Evolutionary conservation across 2,113 vertebrate genomes (phyloP).

Genomic region (Mionectes macconnelli): DNA sequence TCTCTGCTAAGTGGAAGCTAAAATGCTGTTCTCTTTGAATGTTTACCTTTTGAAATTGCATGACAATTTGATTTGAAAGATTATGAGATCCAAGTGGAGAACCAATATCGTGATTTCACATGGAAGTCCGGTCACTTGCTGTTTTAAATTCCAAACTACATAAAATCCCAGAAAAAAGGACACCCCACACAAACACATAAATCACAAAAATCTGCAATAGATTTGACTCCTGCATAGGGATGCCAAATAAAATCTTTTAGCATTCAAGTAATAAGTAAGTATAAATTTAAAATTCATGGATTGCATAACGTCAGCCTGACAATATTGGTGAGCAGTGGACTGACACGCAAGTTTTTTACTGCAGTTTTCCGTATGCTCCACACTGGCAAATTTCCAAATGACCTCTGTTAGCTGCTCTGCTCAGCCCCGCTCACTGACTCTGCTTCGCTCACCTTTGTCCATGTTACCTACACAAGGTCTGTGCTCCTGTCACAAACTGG

Average conservation of each 20-base stretch:
- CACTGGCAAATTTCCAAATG: rapidly evolving
- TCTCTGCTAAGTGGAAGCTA: not conserved
- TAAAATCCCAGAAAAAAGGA: not conserved
- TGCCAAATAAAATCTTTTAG: not conserved
- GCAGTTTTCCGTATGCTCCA: not conserved
- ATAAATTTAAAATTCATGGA: not conserved
- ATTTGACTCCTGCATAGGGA: not conserved
- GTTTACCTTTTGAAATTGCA: not conserved
- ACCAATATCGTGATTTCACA: not conserved
- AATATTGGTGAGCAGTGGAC: not conserved
- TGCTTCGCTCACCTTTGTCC: not conserved
- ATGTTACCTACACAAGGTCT: not conserved
- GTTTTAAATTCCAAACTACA: not conserved
- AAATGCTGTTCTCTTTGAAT: not conserved
- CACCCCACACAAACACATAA: rapidly evolving
- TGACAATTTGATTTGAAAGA: not conserved
- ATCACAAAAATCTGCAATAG: not conserved
- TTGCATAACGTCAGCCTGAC: not conserved
- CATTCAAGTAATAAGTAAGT: not conserved
- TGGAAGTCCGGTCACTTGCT: not conserved
- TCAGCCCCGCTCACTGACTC: not conserved
- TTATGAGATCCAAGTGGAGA: not conserved
- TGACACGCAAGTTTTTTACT: not conserved
- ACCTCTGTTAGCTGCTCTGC: not conserved
- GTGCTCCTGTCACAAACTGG: not conserved